Evolutionary conservation across 2,113 vertebrate genomes (phyloP).

Genomic region (Elephas maximus): DNA sequence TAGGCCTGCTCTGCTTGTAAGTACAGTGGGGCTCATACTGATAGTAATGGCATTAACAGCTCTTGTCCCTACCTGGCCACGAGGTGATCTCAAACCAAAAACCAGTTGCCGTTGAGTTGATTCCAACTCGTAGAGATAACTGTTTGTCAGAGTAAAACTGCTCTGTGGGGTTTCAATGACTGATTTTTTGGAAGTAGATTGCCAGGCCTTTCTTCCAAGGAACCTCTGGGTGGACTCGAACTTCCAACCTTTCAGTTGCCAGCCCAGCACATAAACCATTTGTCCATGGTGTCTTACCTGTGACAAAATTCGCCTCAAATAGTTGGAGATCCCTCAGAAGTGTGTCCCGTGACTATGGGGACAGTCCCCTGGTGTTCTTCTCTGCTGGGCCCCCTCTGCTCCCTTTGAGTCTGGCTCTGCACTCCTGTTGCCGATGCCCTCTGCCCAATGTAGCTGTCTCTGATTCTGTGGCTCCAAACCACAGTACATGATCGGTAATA

Average conservation of each 20-base stretch:
- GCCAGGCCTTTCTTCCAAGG: neutral
- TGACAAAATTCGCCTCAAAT: neutral
- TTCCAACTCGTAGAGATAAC: neutral
- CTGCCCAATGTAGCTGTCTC: neutral
- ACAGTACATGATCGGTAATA: neutral
- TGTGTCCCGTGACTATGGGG: neutral
- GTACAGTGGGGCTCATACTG: neutral
- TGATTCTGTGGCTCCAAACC: fast-evolving
- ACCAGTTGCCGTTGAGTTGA: neutral
- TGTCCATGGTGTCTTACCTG: neutral
- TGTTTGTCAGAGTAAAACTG: neutral
- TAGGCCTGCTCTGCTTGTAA: neutral
- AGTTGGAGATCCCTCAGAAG: neutral
- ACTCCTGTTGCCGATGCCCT: neutral
- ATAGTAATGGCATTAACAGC: neutral
- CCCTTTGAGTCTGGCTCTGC: neutral
- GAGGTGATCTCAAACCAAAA: neutral
- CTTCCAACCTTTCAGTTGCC: neutral
- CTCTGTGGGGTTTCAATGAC: neutral
- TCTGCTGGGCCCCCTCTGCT: neutral
- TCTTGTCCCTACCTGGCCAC: no score
- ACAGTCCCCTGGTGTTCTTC: neutral
- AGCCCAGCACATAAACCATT: neutral
- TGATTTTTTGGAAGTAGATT: neutral
- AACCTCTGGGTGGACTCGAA: neutral